A percentile compares a stretch with the other conserved stretches of the same genome.
phyloP scores from a whole-genome alignment of 2,888 invertebrate genomes.

The Melanchra persicariae region DNA sequence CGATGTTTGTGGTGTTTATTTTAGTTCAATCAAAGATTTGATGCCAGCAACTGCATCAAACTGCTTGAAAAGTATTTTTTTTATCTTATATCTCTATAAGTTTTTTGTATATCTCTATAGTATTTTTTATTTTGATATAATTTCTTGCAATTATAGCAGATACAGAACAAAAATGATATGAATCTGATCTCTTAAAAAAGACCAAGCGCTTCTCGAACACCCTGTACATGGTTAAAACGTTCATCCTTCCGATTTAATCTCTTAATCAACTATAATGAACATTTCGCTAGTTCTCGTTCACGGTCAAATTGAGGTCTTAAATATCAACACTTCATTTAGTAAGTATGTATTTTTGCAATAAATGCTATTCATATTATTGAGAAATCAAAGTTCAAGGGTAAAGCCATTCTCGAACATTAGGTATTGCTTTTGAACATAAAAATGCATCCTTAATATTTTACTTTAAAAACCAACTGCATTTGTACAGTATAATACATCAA shows the following conservation, averaged over 20 bases:
- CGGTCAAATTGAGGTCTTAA: conserved; percentile 11
- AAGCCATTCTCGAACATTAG: background rate
- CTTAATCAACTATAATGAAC: background rate
- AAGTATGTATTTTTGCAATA: conserved; percentile 17
- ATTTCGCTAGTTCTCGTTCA: background rate
- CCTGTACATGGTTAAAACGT: background rate
- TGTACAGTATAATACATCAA: background rate
- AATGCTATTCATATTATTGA: conserved; percentile 18
- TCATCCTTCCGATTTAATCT: background rate
- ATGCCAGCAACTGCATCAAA: too few species aligned
- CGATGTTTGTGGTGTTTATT: too few species aligned
- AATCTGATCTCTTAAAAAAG: too few species aligned
- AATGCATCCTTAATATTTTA: conserved; percentile 13
- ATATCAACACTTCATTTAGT: conserved; percentile 1
- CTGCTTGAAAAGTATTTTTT: too few species aligned
- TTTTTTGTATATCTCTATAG: too few species aligned
- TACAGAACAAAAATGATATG: too few species aligned
- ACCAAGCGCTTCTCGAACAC: too few species aligned
- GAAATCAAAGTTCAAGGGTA: conserved; percentile 46
- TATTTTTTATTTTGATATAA: too few species aligned
- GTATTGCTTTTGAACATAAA: conserved; percentile 3
- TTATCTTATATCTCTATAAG: too few species aligned
- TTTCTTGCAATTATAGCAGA: too few species aligned
- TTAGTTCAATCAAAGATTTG: too few species aligned
- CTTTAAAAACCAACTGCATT: too few species aligned